phyloP scores from a whole-genome alignment of 1,140 invertebrate species.

The Palaemon carinicauda region DNA sequence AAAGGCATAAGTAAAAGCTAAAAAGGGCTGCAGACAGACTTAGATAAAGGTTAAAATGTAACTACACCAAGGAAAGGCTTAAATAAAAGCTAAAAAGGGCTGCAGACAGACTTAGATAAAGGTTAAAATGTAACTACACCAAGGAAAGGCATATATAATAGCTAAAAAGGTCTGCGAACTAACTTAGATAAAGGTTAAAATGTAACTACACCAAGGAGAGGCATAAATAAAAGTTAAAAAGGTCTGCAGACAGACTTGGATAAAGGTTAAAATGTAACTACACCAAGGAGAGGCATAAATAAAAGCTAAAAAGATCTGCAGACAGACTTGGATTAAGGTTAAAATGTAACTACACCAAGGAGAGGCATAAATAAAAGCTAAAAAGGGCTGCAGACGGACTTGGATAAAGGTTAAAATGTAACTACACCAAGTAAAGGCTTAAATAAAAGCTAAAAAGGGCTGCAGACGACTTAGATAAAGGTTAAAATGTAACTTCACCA shows the following conservation, averaged over 20 bases:
- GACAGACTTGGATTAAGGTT: not conserved
- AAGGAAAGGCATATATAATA: not conserved
- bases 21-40: too few relatives aligned
- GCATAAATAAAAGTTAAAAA: too few relatives aligned
- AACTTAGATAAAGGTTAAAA: not conserved
- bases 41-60: too few relatives aligned
- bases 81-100: too few relatives aligned
- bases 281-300: not conserved
- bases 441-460: too few relatives aligned
- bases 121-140: not conserved
- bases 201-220: not conserved
- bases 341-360: not conserved
- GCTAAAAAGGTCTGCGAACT: too few relatives aligned
- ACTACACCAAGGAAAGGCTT: too few relatives aligned
- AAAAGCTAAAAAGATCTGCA: too few relatives aligned
- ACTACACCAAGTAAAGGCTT: not conserved
- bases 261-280: not conserved
- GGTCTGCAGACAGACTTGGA: not conserved
- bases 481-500: not conserved
- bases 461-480: not conserved
- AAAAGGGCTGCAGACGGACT: not conserved
- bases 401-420: not conserved
- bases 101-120: not conserved
- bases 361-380: too few relatives aligned
- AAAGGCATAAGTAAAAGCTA: too few relatives aligned